phyloP scores from a whole-genome alignment of 2,797 vertebrate species.

The Callimico goeldii region DNA sequence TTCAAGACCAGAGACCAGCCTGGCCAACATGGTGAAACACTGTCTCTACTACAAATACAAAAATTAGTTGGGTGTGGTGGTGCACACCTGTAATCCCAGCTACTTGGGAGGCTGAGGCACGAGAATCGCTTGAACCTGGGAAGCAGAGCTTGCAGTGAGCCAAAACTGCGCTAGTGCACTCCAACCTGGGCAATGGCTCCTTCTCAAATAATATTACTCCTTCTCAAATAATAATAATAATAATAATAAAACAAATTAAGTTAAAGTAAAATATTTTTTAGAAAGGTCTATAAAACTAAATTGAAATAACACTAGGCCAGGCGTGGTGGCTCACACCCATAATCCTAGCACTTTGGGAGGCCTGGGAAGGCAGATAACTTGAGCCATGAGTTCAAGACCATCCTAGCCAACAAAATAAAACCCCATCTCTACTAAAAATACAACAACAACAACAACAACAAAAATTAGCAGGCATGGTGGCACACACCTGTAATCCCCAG shows the following conservation, averaged over 20 bases:
- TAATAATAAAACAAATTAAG: too few species aligned
- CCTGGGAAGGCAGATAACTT: neutral
- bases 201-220: too few species aligned
- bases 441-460: neutral
- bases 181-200: neutral
- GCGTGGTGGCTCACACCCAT: neutral
- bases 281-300: neutral
- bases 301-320: neutral
- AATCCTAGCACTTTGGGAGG: neutral
- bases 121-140: neutral
- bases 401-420: neutral
- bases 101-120: neutral
- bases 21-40: neutral
- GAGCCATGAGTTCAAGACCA: neutral
- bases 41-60: neutral
- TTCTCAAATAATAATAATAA: too few species aligned
- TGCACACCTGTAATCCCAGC: neutral
- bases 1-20: neutral
- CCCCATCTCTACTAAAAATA: neutral
- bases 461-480: neutral
- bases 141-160: neutral
- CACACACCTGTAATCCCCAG: neutral
- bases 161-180: neutral
- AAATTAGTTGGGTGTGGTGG: neutral
- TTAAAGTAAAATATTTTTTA: too few species aligned